A percentile compares a stretch with the other conserved stretches of the same genome.
These are phyloP conservation scores for Volucella inanis DNA, from an alignment of 2,888 invertebrate genomes.

Conservation along the genomic window DNA sequence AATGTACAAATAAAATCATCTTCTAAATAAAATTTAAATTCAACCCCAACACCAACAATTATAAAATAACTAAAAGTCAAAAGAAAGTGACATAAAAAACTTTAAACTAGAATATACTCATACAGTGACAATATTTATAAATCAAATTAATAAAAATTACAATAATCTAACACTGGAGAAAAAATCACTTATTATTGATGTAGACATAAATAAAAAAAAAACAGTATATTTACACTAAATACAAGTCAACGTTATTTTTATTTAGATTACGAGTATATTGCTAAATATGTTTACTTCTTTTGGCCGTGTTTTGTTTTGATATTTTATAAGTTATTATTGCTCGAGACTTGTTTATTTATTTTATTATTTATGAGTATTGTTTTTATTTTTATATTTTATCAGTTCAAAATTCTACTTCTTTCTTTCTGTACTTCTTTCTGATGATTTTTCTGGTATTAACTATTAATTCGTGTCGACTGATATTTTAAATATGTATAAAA, in stretches of 20 bases:
- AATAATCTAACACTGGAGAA: constrained; percentile 75
- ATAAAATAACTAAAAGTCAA: constrained; percentile 33
- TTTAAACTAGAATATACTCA: constrained; percentile 81
- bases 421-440: constrained; percentile 27
- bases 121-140: constrained; percentile 61
- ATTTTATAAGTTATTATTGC: constrained; percentile 37
- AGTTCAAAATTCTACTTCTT: constrained; percentile 26
- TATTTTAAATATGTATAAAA: constrained; percentile 12
- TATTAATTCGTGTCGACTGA: constrained; percentile 41
- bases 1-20: constrained; percentile 36
- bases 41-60: constrained; percentile 63
- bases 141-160: constrained; percentile 36
- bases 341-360: constrained; percentile 14
- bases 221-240: constrained; percentile 76
- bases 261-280: constrained; percentile 43
- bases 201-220: constrained; percentile 42
- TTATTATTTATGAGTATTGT: constrained; percentile 56
- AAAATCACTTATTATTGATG: constrained; percentile 79
- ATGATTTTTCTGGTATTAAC: constrained; percentile 24
- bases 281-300: constrained; percentile 23
- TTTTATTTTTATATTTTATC: constrained; percentile 27
- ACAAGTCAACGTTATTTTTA: constrained; percentile 63
- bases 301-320: constrained; percentile 27
- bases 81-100: constrained; percentile 49
- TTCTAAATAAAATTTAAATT: constrained; percentile 17